phyloP scores from a whole-genome alignment of 2,797 vertebrate genomes.

The Acipenser transmontanus region DNA sequence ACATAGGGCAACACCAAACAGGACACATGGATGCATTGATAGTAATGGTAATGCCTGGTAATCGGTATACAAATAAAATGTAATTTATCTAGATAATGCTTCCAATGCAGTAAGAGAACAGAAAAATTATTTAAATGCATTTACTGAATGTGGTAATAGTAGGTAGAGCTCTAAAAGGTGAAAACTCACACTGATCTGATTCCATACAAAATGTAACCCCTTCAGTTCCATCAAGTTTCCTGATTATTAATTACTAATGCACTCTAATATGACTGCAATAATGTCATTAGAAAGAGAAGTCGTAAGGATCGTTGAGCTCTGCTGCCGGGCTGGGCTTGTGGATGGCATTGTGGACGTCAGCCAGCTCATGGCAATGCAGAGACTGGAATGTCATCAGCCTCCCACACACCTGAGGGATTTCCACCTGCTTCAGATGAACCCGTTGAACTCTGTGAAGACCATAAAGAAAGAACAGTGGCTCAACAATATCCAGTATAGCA shows the following conservation, averaged over 20 bases:
- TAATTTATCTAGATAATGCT: too few relatives aligned
- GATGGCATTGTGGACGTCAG: constrained; percentile 14
- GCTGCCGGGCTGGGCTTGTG: constrained; percentile 25
- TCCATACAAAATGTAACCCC: background rate
- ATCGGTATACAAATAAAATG: too few relatives aligned
- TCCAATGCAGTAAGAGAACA: too few relatives aligned
- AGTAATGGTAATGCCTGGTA: too few relatives aligned
- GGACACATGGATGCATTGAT: too few relatives aligned
- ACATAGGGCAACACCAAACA: too few relatives aligned
- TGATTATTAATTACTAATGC: background rate
- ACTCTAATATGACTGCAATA: background rate
- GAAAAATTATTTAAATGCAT: background rate
- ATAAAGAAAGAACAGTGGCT: too few relatives aligned
- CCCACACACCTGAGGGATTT: constrained; percentile 18
- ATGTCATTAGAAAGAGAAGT: constrained; percentile 18
- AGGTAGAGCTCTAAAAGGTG: too few relatives aligned
- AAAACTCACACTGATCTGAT: too few relatives aligned
- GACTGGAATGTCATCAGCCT: constrained; percentile 23
- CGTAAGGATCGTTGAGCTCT: constrained; percentile 25
- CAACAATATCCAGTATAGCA: too few relatives aligned
- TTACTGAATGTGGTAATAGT: background rate
- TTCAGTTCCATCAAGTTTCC: background rate
- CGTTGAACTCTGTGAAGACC: constrained; percentile 2
- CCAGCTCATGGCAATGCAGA: constrained; percentile 25
- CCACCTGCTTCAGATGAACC: constrained; percentile 11